Conservation (phyloP, 2,888 invertebrate species). For the Notodonta dromedarius region DNA sequence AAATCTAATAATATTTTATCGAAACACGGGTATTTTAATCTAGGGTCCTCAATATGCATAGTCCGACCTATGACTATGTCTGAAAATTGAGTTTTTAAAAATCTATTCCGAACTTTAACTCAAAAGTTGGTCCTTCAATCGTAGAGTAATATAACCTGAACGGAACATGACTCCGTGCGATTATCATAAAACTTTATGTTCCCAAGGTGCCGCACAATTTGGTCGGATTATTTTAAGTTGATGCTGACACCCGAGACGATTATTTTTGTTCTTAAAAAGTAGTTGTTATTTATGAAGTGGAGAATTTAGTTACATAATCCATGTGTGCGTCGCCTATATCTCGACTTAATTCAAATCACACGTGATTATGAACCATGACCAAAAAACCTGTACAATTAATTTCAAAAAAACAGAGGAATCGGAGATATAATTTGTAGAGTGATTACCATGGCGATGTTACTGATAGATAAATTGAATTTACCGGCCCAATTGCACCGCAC, state of each 20-base stretch:
- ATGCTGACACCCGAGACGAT: constrained; percentile 15
- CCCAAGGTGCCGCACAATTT: constrained; percentile 23
- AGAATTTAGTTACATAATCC: no score
- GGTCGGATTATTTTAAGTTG: constrained; percentile 27
- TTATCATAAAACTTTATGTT: constrained; percentile 28
- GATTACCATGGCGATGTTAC: constrained; percentile 44
- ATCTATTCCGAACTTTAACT: no score
- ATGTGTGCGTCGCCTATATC: no score
- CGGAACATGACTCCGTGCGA: constrained; percentile 21
- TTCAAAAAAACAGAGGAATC: constrained; percentile 5
- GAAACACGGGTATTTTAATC: no score
- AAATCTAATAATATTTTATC: no score
- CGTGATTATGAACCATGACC: not conserved
- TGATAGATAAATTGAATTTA: constrained; percentile 58
- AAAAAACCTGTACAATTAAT: constrained; percentile 1
- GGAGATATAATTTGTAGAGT: constrained; percentile 27
- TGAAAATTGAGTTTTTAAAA: not conserved
- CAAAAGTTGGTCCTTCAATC: not conserved
- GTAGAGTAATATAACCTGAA: constrained; percentile 2
- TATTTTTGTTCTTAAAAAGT: not conserved
- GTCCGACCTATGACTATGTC: no score
- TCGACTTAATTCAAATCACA: no score
- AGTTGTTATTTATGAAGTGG: not conserved
- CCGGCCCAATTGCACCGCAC: constrained; percentile 51
- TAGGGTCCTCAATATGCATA: no score